phyloP scores from a whole-genome alignment of 2,888 invertebrate genomes.

The Pandemis heparana region DNA sequence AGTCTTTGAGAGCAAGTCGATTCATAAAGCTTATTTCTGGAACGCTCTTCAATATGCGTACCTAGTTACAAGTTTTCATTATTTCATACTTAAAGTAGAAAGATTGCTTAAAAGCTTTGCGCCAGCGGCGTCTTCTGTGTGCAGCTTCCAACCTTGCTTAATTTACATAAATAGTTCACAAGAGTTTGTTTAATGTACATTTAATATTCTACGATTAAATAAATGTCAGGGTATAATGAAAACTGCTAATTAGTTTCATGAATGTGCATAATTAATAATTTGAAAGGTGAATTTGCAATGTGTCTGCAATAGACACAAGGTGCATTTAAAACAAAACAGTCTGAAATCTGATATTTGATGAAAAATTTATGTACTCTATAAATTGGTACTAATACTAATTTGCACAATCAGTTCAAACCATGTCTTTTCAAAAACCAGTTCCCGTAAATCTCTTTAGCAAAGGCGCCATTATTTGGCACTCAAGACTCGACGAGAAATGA shows the following conservation, averaged over 20 bases:
- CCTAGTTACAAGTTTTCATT: constrained; percentile 59
- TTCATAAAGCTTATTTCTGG: background rate
- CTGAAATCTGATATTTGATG: too few species aligned
- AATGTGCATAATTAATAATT: constrained; percentile 10
- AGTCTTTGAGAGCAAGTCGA: background rate
- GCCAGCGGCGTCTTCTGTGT: constrained; percentile 54
- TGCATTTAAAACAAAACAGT: background rate
- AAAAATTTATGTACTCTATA: too few species aligned
- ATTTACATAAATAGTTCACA: constrained; percentile 70
- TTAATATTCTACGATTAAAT: constrained; percentile 52
- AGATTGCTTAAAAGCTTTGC: constrained; percentile 67
- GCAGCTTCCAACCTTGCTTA: constrained; percentile 62
- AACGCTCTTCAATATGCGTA: background rate
- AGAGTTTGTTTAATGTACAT: constrained; percentile 54
- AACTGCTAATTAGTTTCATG: constrained; percentile 31
- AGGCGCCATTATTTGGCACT: constrained; percentile 60
- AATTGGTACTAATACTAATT: background rate
- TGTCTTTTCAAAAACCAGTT: constrained; percentile 20
- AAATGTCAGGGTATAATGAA: constrained; percentile 17
- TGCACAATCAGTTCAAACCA: background rate
- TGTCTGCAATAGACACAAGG: background rate
- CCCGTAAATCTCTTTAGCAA: constrained; percentile 45
- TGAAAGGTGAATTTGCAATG: constrained; percentile 1
- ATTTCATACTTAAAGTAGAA: constrained; percentile 64
- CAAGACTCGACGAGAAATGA: constrained; percentile 50